A percentile compares a stretch with the other conserved stretches of the same genome.
phyloP scores from a whole-genome alignment of 2,113 vertebrate species.

The Coracopsis vasa region DNA sequence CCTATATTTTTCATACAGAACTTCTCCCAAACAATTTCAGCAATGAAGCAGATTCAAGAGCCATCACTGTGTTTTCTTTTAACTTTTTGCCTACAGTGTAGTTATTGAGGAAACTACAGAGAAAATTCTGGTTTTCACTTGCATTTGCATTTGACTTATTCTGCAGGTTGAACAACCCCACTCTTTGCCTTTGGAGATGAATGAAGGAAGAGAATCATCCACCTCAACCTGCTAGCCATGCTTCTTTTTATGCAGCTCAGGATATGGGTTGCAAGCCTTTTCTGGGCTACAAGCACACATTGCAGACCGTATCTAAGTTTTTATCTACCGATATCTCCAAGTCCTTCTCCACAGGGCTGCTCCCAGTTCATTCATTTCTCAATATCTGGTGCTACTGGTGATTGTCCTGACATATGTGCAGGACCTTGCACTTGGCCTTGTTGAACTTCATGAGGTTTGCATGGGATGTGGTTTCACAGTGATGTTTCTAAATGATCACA shows the following conservation, averaged over 20 bases:
- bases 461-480: neutral
- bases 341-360: neutral
- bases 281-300: neutral
- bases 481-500: neutral
- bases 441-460: neutral
- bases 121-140: neutral
- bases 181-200: neutral
- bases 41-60: neutral
- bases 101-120: neutral
- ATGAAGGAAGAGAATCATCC: neutral
- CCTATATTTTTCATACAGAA: neutral
- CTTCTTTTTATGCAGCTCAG: neutral
- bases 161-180: neutral
- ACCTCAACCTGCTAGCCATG: rapidly evolving
- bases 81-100: neutral
- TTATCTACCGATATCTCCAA: neutral
- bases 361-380: neutral
- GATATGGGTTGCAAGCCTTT: neutral
- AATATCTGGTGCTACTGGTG: neutral
- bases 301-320: neutral
- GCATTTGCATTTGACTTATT: neutral
- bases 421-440: neutral
- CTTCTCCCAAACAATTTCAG: neutral
- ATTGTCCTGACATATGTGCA: neutral
- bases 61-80: neutral